phyloP scores from a whole-genome alignment of 1,140 invertebrate species.

The Scaptomyza hsui region DNA sequence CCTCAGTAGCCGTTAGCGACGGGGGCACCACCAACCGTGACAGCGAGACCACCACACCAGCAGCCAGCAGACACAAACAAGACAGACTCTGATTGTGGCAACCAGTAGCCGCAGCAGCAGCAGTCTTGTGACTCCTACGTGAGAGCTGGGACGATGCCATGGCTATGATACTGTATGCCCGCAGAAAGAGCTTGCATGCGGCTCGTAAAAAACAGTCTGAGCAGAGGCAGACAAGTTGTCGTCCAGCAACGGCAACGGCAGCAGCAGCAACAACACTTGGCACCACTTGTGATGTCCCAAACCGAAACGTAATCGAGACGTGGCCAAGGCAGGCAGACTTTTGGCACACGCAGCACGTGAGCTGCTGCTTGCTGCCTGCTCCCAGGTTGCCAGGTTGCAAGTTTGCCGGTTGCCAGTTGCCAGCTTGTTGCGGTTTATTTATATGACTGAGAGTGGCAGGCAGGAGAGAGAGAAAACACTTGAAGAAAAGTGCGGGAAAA shows the following conservation, averaged over 20 bases:
- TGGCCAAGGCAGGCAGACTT: slow-evolving; percentile 53
- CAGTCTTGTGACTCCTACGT: slow-evolving; percentile 64
- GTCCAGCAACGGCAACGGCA: slow-evolving; percentile 47
- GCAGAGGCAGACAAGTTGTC: slow-evolving; percentile 74
- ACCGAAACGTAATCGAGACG: slow-evolving; percentile 68
- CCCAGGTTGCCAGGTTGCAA: background rate
- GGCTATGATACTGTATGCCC: slow-evolving; percentile 40
- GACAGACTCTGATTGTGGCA: slow-evolving; percentile 32
- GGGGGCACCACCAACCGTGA: slow-evolving; percentile 70
- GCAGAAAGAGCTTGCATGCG: slow-evolving; percentile 65
- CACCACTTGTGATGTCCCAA: slow-evolving; percentile 67
- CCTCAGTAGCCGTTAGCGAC: slow-evolving; percentile 58
- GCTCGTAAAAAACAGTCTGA: slow-evolving; percentile 69
- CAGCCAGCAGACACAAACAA: no score
- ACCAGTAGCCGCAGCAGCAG: slow-evolving; percentile 24
- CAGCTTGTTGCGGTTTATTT: slow-evolving; percentile 39
- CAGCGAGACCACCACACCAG: slow-evolving; percentile 42
- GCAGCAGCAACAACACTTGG: slow-evolving; percentile 50
- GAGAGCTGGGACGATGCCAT: slow-evolving; percentile 55
- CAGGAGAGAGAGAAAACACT: background rate
- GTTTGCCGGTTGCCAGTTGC: slow-evolving; percentile 9
- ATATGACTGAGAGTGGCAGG: slow-evolving; percentile 29
- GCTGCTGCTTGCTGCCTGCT: slow-evolving; percentile 7
- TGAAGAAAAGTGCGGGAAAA: no score
- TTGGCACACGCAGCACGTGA: slow-evolving; percentile 79